Evolutionary conservation across 1,140 invertebrate genomes (phyloP).

Genomic region (Yoshiicerus persimilis): DNA sequence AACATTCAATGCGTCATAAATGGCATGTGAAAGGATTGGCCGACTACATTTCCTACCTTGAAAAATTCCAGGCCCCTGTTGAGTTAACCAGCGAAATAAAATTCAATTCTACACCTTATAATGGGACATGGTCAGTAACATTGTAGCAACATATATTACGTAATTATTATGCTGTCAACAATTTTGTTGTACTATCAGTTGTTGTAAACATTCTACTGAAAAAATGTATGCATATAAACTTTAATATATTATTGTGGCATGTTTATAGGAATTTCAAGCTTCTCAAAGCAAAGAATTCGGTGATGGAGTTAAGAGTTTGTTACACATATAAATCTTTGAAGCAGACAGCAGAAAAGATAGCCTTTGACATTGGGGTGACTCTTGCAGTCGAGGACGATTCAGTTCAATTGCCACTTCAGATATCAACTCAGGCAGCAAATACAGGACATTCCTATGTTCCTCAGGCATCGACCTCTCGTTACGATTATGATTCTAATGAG

Average conservation of each 20-base stretch:
- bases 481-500: neutral
- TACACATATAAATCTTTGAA: conserved; percentile 4
- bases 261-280: conserved; percentile 21
- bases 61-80: conserved; percentile 39
- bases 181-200: neutral
- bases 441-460: conserved; percentile 14
- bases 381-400: conserved; percentile 27
- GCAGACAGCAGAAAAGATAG: neutral
- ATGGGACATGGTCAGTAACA: conserved; percentile 33
- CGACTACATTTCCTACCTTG: conserved; percentile 31
- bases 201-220: neutral
- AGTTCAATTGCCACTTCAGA: conserved; percentile 37
- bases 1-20: conserved; percentile 16
- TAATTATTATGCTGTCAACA: neutral
- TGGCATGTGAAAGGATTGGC: conserved; percentile 33
- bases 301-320: neutral
- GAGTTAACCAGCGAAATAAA: neutral
- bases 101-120: conserved; percentile 27
- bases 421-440: conserved; percentile 18
- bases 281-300: conserved; percentile 12
- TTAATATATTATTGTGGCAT: neutral
- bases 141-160: neutral
- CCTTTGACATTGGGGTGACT: conserved; percentile 37
- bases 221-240: neutral
- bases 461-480: neutral